Percentiles rank a stretch among this genome's conserved stretches.
phyloP scores from a whole-genome alignment of 2,113 vertebrate species.

The Chiloscyllium plagiosum region DNA sequence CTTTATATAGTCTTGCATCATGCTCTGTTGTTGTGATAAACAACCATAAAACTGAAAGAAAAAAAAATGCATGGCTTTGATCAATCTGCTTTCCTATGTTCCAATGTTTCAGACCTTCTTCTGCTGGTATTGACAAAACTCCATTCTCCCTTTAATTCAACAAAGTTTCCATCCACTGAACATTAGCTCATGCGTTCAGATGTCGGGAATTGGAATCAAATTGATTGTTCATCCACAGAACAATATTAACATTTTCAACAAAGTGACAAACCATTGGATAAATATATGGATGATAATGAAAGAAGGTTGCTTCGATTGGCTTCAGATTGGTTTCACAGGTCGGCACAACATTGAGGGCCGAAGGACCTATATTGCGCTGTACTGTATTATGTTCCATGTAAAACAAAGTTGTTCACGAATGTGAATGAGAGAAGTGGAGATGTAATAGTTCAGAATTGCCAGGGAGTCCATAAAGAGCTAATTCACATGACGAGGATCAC shows the following conservation, averaged over 20 bases:
- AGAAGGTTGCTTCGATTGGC: no score
- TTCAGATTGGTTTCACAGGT: no score
- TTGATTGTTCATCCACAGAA: neutral
- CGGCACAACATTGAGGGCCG: no score
- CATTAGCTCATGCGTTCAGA: neutral
- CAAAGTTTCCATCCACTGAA: neutral
- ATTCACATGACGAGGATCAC: neutral
- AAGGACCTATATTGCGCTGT: no score
- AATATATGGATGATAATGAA: no score
- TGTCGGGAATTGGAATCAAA: neutral
- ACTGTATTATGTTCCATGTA: no score
- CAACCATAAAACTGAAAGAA: constrained; percentile 61
- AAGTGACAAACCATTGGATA: no score
- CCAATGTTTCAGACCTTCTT: neutral
- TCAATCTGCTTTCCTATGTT: neutral
- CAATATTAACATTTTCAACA: neutral
- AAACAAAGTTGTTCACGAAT: neutral
- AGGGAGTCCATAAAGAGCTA: neutral
- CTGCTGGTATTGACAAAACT: neutral
- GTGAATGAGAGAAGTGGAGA: neutral
- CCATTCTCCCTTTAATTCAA: neutral
- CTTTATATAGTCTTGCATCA: constrained; percentile 67
- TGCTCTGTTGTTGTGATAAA: constrained; percentile 65
- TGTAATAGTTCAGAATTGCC: neutral
- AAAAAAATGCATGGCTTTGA: constrained; percentile 29